phyloP scores from a whole-genome alignment of 2,888 invertebrate genomes.

The Cryptus viduatorius region DNA sequence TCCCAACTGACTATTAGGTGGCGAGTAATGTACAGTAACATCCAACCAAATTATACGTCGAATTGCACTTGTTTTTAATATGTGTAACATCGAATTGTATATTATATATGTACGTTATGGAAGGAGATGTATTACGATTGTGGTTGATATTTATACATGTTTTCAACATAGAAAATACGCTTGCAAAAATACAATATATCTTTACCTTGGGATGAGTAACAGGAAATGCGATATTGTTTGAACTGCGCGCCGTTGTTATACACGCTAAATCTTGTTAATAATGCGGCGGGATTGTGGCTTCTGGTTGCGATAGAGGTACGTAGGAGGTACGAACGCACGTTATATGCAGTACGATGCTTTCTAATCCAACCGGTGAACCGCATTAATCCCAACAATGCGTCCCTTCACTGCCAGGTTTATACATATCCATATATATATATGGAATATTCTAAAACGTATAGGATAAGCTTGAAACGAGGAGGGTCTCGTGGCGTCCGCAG shows the following conservation, averaged over 20 bases:
- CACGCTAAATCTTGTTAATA: slow-evolving; percentile 67
- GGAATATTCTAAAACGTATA: slow-evolving; percentile 32
- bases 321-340: slow-evolving; percentile 22
- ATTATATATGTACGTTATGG: not conserved
- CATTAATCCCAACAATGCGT: slow-evolving; percentile 68
- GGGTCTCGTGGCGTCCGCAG: slow-evolving; percentile 42
- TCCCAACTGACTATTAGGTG: no score
- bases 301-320: slow-evolving; percentile 13
- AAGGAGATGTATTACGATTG: not conserved
- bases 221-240: not conserved
- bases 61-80: not conserved
- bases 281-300: slow-evolving; percentile 50
- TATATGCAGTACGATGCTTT: slow-evolving; percentile 56
- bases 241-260: slow-evolving; percentile 13
- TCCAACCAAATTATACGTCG: not conserved
- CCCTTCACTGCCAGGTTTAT: slow-evolving; percentile 19
- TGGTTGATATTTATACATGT: not conserved
- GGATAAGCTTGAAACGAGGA: slow-evolving; percentile 43
- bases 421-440: slow-evolving; percentile 24
- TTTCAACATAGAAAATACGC: not conserved
- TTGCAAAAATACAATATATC: not conserved
- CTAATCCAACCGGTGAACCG: slow-evolving; percentile 69
- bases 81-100: not conserved
- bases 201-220: not conserved
- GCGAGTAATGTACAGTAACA: no score